Percentiles rank a stretch among this genome's conserved stretches.
phyloP scores from a whole-genome alignment of 2,888 invertebrate species.

The Heteromurus nitidus region DNA sequence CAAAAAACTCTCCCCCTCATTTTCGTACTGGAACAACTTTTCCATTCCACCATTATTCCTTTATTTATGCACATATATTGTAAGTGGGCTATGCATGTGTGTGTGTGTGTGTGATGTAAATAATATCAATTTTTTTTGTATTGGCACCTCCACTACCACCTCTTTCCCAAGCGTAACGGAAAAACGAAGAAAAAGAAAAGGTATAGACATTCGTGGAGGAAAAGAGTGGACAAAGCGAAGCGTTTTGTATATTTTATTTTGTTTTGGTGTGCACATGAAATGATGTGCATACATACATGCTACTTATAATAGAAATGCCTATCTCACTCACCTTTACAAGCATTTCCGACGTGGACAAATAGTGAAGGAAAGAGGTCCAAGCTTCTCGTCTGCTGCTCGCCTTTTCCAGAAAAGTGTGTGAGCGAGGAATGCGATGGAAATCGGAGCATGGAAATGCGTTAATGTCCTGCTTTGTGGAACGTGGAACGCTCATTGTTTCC shows the following conservation, averaged over 20 bases:
- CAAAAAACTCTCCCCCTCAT: no score
- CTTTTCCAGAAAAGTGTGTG: slow-evolving; percentile 4
- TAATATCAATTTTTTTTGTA: not conserved
- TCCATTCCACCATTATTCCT: slow-evolving; percentile 36
- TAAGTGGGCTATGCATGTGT: not conserved
- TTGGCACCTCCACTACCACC: no score
- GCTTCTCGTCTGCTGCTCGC: not conserved
- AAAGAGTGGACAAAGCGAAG: not conserved
- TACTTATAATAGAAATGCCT: no score
- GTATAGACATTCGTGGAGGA: not conserved
- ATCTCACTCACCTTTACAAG: slow-evolving; percentile 56
- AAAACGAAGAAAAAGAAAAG: not conserved
- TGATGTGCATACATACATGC: slow-evolving; percentile 4
- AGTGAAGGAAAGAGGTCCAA: slow-evolving; percentile 17
- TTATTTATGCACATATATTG: not conserved
- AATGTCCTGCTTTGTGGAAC: no score
- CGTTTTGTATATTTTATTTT: not conserved
- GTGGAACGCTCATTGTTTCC: no score
- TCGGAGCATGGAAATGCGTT: no score
- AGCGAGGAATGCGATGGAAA: slow-evolving; percentile 1
- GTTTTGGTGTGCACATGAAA: no score
- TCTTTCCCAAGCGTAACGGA: no score
- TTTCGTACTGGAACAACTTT: no score
- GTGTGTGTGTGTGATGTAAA: not conserved
- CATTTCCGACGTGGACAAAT: slow-evolving; percentile 63